Base-by-base conservation (phyloP, 1,140 invertebrate genomes). In the Pomacea maculata region DNA sequence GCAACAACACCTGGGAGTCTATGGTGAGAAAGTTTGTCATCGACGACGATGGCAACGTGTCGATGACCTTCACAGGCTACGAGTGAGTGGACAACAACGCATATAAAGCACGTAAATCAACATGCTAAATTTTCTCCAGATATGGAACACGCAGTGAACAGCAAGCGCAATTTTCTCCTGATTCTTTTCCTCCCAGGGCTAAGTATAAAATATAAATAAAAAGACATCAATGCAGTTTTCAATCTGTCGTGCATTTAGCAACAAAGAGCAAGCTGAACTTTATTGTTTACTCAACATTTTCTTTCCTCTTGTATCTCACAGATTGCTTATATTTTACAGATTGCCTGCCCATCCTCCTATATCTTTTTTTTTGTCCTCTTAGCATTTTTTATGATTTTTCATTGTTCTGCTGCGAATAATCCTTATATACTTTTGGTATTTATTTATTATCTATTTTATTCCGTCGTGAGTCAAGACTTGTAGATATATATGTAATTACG, bases 51-150 rank as follows among this genome's bases (percentile, higher is more conserved):
- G 72, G 79, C n/a, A 55, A 55, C 17, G 45, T 21, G 9, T 25
- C 74, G 71, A 80, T 80, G 61, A 71, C 79, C 25, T 80, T 45
- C 79, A 80, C 79, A 34, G 79, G 79, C 21, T 71, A 55, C 10
- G 57, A 61, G 79, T 80, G 17, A 80, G 79, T 65, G 15, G 34
- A n/a, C n/a, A n/a, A n/a, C n/a, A n/a, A n/a, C n/a, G 7, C 15
- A 17, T n/a, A n/a, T n/a, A n/a, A n/a, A n/a, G n/a, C n/a, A n/a
- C n/a, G n/a, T n/a, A n/a, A n/a, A n/a, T n/a, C n/a, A n/a, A n/a
- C 34, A 45, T 45, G 34, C 34, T 45, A 1, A 45, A 2, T 45
- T 45, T 45, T 45, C 34, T 45, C 34, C 34, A 45, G 34, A 45
- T 45, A n/a, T n/a, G n/a, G n/a, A n/a, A n/a, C n/a, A n/a, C n/a